Conservation (phyloP, 2,797 vertebrate genomes). For the Onychomys torridus region DNA sequence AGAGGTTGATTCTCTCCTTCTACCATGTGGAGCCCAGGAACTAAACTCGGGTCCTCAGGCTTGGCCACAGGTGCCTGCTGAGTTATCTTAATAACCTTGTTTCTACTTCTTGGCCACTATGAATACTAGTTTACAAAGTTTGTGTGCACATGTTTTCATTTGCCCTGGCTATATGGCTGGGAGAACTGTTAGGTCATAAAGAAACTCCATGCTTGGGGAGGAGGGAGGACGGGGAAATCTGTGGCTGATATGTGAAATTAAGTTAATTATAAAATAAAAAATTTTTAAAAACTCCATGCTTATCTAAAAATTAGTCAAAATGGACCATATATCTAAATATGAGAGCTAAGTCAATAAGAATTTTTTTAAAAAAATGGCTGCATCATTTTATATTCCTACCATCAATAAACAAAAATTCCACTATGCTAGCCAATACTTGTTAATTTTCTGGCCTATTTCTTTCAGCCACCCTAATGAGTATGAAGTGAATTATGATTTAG, state of each 20-base stretch:
- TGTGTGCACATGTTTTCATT: slow-evolving; percentile 28
- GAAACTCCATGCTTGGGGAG: slow-evolving; percentile 48
- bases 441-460: not conserved
- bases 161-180: not conserved
- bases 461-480: not conserved
- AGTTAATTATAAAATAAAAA: too few species aligned
- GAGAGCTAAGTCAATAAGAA: not conserved
- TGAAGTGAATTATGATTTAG: slow-evolving; percentile 27
- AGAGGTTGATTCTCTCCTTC: not conserved
- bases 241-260: too few species aligned
- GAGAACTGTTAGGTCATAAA: slow-evolving; percentile 16
- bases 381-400: not conserved
- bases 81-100: not conserved
- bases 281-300: slow-evolving; percentile 51
- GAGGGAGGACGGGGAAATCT: too few species aligned
- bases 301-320: not conserved
- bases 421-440: not conserved
- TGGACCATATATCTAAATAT: not conserved
- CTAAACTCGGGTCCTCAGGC: not conserved
- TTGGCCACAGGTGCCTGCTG: not conserved
- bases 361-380: not conserved
- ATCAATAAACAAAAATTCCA: not conserved
- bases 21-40: not conserved
- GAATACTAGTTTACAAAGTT: not conserved
- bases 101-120: not conserved